phyloP scores from a whole-genome alignment of 1,140 invertebrate species.

The Drosophila saltans region DNA sequence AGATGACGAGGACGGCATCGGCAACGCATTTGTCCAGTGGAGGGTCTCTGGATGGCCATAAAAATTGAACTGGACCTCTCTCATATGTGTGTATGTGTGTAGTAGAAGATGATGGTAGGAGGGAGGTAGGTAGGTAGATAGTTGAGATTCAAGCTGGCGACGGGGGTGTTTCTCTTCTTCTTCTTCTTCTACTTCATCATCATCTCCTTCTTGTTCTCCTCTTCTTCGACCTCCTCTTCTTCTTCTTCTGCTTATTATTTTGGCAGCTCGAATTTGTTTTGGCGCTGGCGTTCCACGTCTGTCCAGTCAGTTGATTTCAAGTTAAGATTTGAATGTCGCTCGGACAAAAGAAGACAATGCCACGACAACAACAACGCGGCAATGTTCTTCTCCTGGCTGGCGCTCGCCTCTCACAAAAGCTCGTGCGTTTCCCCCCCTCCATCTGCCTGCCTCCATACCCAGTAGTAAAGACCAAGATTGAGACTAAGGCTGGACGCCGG shows the following conservation, averaged over 20 bases:
- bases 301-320: slow-evolving; percentile 69
- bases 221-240: neutral
- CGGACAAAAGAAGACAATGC: slow-evolving; percentile 64
- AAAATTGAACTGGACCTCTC: slow-evolving; percentile 25
- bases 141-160: too few relatives aligned
- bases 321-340: slow-evolving; percentile 82
- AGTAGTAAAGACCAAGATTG: slow-evolving; percentile 19
- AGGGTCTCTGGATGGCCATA: slow-evolving; percentile 25
- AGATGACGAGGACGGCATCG: neutral
- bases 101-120: too few relatives aligned
- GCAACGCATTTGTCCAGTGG: slow-evolving; percentile 57
- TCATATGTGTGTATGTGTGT: neutral
- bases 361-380: slow-evolving; percentile 29
- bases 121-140: too few relatives aligned
- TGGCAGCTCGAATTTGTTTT: slow-evolving; percentile 81
- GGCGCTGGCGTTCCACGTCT: slow-evolving; percentile 46
- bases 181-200: too few relatives aligned
- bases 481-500: slow-evolving; percentile 37
- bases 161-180: too few relatives aligned
- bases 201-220: neutral
- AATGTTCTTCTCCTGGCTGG: slow-evolving; percentile 15
- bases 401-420: slow-evolving; percentile 58
- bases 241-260: slow-evolving; percentile 68
- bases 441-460: neutral
- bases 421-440: slow-evolving; percentile 42